A percentile compares a stretch with the other conserved stretches of the same genome.
phyloP scores from a whole-genome alignment of 2,113 vertebrate species.

The Ictidomys tridecemlineatus region DNA sequence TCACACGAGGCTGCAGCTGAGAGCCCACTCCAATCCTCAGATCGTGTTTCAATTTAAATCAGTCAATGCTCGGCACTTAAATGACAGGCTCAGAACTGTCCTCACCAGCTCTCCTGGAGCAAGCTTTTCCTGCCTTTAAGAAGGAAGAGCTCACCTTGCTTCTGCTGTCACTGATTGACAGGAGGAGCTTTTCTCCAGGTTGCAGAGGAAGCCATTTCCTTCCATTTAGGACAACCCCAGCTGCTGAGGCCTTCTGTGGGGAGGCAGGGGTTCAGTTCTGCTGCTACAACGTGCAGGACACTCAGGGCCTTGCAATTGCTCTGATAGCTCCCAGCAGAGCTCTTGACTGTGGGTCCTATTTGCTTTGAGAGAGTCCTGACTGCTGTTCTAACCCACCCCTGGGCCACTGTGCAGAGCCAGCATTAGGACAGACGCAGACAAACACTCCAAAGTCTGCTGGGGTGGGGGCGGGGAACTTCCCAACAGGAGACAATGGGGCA shows the following conservation, averaged over 20 bases:
- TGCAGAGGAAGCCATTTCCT: neutral
- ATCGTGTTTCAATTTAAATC: neutral
- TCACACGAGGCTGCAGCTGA: neutral
- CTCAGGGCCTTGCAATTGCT: neutral
- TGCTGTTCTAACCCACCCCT: neutral
- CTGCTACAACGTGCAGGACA: neutral
- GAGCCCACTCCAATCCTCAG: neutral
- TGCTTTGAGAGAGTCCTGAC: neutral
- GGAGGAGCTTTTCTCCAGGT: neutral
- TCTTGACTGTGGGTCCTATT: neutral
- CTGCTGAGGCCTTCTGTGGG: neutral
- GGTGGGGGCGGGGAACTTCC: too few species aligned
- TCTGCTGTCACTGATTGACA: neutral
- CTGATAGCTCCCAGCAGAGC: neutral
- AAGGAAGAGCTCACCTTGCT: neutral
- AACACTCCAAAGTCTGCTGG: neutral
- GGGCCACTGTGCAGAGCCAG: neutral
- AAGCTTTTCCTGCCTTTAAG: neutral
- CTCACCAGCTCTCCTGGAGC: neutral
- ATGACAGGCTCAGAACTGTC: neutral
- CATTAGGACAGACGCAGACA: neutral
- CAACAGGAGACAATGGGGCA: neutral
- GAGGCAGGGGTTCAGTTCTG: neutral
- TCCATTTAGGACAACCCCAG: neutral
- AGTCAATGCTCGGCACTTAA: neutral